phyloP scores from a whole-genome alignment of 2,113 vertebrate genomes.

The Rhodinocichla rosea region DNA sequence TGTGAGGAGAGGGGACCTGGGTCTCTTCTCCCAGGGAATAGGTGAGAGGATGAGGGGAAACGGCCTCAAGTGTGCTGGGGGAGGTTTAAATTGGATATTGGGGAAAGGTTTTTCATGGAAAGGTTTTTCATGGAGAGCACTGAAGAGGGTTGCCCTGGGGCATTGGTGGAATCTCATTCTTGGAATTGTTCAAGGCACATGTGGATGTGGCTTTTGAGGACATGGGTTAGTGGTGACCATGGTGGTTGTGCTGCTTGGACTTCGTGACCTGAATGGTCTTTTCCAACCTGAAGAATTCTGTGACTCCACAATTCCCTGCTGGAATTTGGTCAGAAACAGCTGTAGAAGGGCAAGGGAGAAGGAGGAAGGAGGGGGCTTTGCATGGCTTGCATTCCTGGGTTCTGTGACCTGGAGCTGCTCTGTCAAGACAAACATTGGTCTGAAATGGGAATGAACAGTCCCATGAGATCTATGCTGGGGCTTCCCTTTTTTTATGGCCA shows the following conservation, averaged over 20 bases:
- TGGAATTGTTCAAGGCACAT: rapidly evolving
- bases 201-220: neutral
- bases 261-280: neutral
- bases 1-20: neutral
- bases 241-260: neutral
- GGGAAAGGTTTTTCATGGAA: neutral
- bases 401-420: neutral
- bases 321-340: neutral
- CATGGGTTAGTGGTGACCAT: neutral
- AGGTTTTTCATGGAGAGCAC: too few relatives aligned
- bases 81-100: neutral
- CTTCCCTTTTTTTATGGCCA: neutral
- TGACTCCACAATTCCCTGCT: neutral
- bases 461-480: neutral
- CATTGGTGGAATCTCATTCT: neutral
- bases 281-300: neutral
- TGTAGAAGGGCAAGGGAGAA: neutral
- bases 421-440: neutral
- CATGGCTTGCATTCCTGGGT: neutral
- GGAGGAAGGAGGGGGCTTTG: neutral
- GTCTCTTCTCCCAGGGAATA: neutral
- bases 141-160: neutral
- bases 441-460: neutral
- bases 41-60: neutral
- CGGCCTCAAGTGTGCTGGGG: rapidly evolving